Base-by-base conservation (phyloP, 2,888 invertebrate genomes). In the Trichopoda pennipes region DNA sequence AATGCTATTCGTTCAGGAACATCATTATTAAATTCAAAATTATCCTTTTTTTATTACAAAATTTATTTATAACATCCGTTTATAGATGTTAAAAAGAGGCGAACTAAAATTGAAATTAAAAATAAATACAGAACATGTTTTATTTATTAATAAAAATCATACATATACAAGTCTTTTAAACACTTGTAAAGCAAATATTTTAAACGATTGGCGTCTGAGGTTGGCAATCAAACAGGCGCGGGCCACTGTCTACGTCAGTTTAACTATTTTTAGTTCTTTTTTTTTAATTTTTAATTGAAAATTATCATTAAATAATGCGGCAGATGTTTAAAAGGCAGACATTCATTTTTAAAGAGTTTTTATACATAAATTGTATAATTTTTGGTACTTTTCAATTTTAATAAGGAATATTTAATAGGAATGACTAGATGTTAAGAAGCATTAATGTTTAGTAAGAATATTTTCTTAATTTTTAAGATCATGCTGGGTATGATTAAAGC, bases 161-260 rank as follows among this genome's bases (percentile, higher is more conserved):
- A 35, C 10, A 35, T 3, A 56, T 21, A 38, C 23, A 0, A 38
- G 16, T 55, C n/a, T 14, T 38, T 8, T 14, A 58, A 28, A 28
- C 12, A 44, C 28, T 53, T 73, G 44, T 16, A 53, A 72, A 72
- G 9, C 12, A 44, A n/a, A 49, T 61, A 44, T 44, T 53, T 61
- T 44, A n/a, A 35, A n/a, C 32, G 73, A 3, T 23, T 42, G 64
- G 53, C 66, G 58, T 72, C 78, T 78, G 78, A 60, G 60, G 58
- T 51, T 78, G 78, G 78, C 64, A 78, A 58, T 10, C 64, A 21
- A 78, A 56, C 47, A 38, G 2, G 49, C 23, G 64, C 70, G 78
- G 78, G 58, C 72, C 72, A 9, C n/a, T 64, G 49, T 64, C 72
- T 78, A 72, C 78, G 64, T 70, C 63, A 70, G 64, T 64, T 78